Percentiles rank a stretch among this genome's conserved stretches.
These are phyloP conservation scores for Falcunculus frontatus DNA, from an alignment of 2,113 vertebrate species.

Conservation along the genomic window DNA sequence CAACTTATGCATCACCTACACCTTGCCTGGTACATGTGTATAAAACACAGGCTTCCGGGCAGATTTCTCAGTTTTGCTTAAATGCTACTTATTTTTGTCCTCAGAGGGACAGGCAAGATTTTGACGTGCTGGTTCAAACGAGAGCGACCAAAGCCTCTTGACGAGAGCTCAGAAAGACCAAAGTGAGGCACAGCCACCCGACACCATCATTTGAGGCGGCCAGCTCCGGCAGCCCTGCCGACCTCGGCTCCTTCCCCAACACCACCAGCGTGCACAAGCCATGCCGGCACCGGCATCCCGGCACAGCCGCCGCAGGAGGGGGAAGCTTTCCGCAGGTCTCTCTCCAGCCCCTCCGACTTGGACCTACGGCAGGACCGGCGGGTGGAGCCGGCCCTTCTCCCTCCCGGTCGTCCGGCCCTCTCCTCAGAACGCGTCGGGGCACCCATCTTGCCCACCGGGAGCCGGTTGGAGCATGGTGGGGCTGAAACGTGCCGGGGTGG, in stretches of 20 bases:
- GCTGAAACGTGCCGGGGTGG: background rate
- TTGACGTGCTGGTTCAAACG: background rate
- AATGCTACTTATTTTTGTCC: background rate
- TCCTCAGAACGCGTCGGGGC: background rate
- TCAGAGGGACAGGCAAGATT: background rate
- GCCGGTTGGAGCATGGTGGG: background rate
- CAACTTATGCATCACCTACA: fast-evolving
- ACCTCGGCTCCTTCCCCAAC: background rate
- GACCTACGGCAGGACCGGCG: background rate
- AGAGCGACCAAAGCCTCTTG: background rate
- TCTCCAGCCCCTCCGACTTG: background rate
- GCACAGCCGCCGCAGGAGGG: background rate
- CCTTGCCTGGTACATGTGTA: fast-evolving
- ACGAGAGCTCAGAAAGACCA: background rate
- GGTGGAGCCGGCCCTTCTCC: background rate
- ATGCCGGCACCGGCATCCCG: background rate
- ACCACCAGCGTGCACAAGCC: fast-evolving
- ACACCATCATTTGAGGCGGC: fast-evolving
- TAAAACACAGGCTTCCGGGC: background rate
- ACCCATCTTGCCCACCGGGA: background rate
- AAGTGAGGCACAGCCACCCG: fast-evolving
- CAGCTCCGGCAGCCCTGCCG: background rate
- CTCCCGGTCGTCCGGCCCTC: background rate
- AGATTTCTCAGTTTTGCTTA: background rate
- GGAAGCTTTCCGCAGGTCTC: background rate